Evolutionary conservation across 2,888 invertebrate species (phyloP).

Genomic region (Malthinus seriepunctatus): DNA sequence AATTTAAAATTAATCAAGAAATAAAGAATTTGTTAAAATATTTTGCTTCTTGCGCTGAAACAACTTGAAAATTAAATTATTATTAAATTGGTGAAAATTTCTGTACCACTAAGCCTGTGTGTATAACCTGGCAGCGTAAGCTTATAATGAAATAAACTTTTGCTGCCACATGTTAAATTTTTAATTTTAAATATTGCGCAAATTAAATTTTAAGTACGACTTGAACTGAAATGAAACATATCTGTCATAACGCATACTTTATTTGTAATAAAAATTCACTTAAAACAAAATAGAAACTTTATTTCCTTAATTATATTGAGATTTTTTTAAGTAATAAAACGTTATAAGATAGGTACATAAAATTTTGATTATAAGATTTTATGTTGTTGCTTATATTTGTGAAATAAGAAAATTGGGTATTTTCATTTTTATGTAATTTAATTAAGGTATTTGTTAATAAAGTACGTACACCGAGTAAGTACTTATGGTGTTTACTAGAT

Average conservation of each 20-base stretch:
- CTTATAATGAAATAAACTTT: conserved; percentile 16
- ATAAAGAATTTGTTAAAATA: conserved; percentile 8
- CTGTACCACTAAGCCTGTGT: conserved; percentile 9
- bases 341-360: no score
- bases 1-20: conserved; percentile 4
- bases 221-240: conserved; percentile 1
- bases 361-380: no score
- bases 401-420: no score
- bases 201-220: conserved; percentile 6
- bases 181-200: conserved; percentile 13
- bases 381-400: no score
- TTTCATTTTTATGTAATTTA: no score
- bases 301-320: no score
- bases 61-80: conserved; percentile 26
- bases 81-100: conserved; percentile 22
- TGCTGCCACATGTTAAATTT: conserved; percentile 17
- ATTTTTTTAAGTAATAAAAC: no score
- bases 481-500: no score
- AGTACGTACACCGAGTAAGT: no score
- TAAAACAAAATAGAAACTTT: background rate
- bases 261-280: background rate
- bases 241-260: background rate
- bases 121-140: conserved; percentile 12
- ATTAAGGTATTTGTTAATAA: no score
- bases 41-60: conserved; percentile 18